phyloP scores from a whole-genome alignment of 2,888 invertebrate genomes.

The Sinelater perroti region DNA sequence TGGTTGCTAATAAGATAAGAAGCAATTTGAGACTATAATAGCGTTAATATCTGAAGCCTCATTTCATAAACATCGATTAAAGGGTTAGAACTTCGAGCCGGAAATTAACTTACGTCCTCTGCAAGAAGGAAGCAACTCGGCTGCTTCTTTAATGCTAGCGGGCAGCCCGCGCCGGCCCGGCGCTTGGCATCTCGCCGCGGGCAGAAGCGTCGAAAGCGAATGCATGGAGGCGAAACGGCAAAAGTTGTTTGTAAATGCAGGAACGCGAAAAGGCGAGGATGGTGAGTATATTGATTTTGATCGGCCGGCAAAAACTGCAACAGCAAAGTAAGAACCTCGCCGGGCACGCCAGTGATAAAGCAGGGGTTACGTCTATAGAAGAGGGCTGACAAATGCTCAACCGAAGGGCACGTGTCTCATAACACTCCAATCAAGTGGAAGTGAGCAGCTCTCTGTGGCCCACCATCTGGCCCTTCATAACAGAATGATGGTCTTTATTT shows the following conservation, averaged over 20 bases:
- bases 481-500: constrained; percentile 13
- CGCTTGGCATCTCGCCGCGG: too few relatives aligned
- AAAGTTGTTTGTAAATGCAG: too few relatives aligned
- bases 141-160: too few relatives aligned
- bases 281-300: too few relatives aligned
- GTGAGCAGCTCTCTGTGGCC: constrained; percentile 38
- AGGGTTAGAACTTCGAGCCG: constrained; percentile 47
- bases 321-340: not conserved
- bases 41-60: constrained; percentile 59
- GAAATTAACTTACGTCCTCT: constrained; percentile 27
- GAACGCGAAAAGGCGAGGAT: too few relatives aligned
- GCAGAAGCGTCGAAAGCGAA: too few relatives aligned
- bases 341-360: constrained; percentile 15
- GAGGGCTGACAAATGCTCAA: constrained; percentile 50
- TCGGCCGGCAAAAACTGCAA: too few relatives aligned
- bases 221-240: too few relatives aligned
- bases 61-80: constrained; percentile 62
- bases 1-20: constrained; percentile 60
- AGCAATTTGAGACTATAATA: constrained; percentile 61
- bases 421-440: constrained; percentile 49
- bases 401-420: constrained; percentile 46
- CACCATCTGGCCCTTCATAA: constrained; percentile 42
- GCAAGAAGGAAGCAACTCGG: too few relatives aligned
- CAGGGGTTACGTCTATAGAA: constrained; percentile 30
- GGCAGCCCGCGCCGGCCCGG: too few relatives aligned